Percentiles rank a stretch among this genome's conserved stretches.
Evolutionary conservation across 2,888 invertebrate species (phyloP).

Genomic region (Apodemia zela): DNA sequence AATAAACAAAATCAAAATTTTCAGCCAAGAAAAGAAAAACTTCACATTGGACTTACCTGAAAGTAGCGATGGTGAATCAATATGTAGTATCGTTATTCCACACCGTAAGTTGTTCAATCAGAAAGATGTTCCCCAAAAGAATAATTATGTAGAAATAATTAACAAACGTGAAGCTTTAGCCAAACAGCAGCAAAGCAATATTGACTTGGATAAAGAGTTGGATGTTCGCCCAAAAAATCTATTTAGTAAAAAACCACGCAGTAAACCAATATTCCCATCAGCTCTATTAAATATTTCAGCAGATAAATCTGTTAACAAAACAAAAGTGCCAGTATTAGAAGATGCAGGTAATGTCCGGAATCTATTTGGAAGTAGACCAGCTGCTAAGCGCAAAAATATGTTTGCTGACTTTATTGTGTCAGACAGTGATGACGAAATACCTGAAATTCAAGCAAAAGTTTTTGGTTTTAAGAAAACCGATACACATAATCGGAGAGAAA

Average conservation of each 20-base stretch:
- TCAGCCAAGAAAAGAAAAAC: conserved; percentile 56
- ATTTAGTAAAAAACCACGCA: conserved; percentile 43
- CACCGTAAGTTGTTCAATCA: conserved; percentile 58
- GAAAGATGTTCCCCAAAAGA: conserved; percentile 48
- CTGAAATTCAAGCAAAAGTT: conserved; percentile 55
- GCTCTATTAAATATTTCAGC: conserved; percentile 52
- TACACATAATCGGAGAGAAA: conserved; percentile 35
- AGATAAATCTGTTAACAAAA: conserved; percentile 53
- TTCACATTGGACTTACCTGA: conserved; percentile 55
- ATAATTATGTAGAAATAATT: conserved; percentile 46
- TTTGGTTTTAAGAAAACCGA: conserved; percentile 49
- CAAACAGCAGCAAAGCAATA: conserved; percentile 43
- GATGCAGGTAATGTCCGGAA: conserved; percentile 44
- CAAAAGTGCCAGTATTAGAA: conserved; percentile 39
- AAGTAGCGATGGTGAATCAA: conserved; percentile 65
- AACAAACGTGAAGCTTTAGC: conserved; percentile 47
- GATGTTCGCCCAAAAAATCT: conserved; percentile 48
- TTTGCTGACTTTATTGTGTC: conserved; percentile 59
- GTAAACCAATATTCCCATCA: conserved; percentile 53
- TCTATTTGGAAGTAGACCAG: conserved; percentile 52
- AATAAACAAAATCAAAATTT: conserved; percentile 30
- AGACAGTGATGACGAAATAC: conserved; percentile 64
- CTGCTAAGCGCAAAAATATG: conserved; percentile 57
- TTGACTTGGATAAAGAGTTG: conserved; percentile 43
- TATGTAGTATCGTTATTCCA: conserved; percentile 62